These are phyloP conservation scores for Orchestes rusci DNA, from an alignment of 2,888 invertebrate genomes.

Conservation along the genomic window DNA sequence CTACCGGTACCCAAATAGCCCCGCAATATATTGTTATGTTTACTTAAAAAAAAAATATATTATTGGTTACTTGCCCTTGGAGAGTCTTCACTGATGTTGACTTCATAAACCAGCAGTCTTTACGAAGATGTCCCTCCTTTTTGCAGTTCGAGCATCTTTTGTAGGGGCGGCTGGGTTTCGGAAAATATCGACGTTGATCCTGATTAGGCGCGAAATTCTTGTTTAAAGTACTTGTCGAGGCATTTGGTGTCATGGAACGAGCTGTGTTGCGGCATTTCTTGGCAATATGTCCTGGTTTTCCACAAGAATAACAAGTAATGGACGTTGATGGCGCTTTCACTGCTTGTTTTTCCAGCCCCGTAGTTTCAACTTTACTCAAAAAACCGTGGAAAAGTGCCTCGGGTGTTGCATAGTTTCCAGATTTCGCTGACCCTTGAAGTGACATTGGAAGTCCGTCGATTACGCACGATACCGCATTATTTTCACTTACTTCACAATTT, in stretches of 20 bases:
- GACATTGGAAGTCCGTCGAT: constrained; percentile 16
- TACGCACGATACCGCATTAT: constrained; percentile 17
- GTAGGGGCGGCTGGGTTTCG: background rate
- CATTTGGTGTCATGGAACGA: no score
- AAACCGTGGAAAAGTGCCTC: constrained; percentile 19
- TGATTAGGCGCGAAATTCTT: background rate
- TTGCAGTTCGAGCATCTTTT: constrained; percentile 8
- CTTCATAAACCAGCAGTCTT: constrained; percentile 6
- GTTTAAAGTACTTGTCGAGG: background rate
- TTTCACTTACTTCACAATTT: constrained; percentile 9
- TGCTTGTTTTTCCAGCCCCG: background rate
- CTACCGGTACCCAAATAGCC: constrained; percentile 16
- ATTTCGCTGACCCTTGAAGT: constrained; percentile 15
- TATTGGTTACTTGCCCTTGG: constrained; percentile 15
- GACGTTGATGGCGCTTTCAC: background rate
- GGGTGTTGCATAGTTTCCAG: constrained; percentile 16
- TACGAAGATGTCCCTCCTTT: constrained; percentile 6
- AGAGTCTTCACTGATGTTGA: constrained; percentile 4
- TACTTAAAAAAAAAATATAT: constrained; percentile 1
- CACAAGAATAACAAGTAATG: background rate
- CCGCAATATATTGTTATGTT: background rate
- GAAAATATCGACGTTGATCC: background rate
- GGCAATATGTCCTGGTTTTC: constrained; percentile 4
- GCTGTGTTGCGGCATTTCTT: no score
- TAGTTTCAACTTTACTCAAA: constrained; percentile 5